phyloP scores from a whole-genome alignment of 2,888 invertebrate species.

The Tetropium fuscum region DNA sequence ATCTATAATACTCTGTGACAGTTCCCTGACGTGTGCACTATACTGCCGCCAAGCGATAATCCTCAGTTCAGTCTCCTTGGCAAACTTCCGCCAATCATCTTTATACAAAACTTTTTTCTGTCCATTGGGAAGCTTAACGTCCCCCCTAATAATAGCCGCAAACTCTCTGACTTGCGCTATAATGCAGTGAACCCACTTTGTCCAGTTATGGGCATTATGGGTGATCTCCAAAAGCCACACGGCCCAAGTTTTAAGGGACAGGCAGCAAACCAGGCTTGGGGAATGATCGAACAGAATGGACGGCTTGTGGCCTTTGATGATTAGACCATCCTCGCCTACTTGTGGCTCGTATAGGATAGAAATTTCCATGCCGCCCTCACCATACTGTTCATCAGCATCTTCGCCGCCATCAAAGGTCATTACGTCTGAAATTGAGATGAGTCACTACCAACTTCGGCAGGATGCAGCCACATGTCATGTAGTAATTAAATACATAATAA shows the following conservation, averaged over 20 bases:
- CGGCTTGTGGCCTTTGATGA: conserved; percentile 56
- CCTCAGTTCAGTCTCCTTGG: conserved; percentile 55
- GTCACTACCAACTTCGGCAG: too few relatives aligned
- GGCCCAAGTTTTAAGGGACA: conserved; percentile 61
- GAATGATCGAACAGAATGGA: conserved; percentile 54
- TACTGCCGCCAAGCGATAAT: conserved; percentile 59
- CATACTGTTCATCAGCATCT: too few relatives aligned
- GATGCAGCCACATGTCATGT: too few relatives aligned
- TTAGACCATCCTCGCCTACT: conserved; percentile 11
- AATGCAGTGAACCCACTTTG: conserved; percentile 58
- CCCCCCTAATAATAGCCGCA: conserved; percentile 55
- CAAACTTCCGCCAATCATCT: conserved; percentile 57
- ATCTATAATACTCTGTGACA: conserved; percentile 57
- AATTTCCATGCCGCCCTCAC: too few relatives aligned
- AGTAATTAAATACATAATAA: too few relatives aligned
- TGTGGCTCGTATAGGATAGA: conserved; percentile 13
- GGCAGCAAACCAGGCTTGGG: conserved; percentile 58
- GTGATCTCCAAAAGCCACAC: conserved; percentile 61
- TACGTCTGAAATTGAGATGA: too few relatives aligned
- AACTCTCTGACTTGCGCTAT: conserved; percentile 56
- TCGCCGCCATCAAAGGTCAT: too few relatives aligned
- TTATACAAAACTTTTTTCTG: conserved; percentile 50
- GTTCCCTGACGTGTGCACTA: conserved; percentile 58
- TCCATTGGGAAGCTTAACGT: conserved; percentile 48
- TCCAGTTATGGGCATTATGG: conserved; percentile 61